A percentile compares a stretch with the other conserved stretches of the same genome.
These are phyloP conservation scores for Macrotis lagotis DNA, from an alignment of 2,113 vertebrate genomes.

Conservation along the genomic window DNA sequence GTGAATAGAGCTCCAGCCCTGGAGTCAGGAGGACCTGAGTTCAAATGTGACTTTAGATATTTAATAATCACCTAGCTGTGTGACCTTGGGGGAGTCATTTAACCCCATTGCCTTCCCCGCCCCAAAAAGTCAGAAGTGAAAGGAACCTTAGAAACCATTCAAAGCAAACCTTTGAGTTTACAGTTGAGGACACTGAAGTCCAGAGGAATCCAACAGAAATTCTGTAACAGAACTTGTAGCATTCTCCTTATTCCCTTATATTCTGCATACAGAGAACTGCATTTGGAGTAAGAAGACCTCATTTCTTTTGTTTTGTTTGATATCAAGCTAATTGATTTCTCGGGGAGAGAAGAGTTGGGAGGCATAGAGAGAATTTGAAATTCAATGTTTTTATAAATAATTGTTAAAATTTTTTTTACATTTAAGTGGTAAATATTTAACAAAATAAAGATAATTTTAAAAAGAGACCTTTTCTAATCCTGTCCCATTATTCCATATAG, in stretches of 20 bases:
- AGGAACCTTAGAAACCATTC: background rate
- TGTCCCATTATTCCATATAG: background rate
- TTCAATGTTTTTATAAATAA: background rate
- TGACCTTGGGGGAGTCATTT: too few species aligned
- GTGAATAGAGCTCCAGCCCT: too few species aligned
- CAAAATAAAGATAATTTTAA: background rate
- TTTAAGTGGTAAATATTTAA: background rate
- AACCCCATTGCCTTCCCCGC: too few species aligned
- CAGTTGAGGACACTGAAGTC: background rate
- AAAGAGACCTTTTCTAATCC: background rate
- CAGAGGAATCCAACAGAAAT: background rate
- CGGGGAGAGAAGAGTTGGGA: background rate
- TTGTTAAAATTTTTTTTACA: background rate
- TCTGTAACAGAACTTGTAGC: background rate
- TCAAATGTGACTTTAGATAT: too few species aligned
- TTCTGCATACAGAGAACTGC: background rate
- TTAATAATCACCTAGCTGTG: too few species aligned
- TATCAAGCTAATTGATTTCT: background rate
- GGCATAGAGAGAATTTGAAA: background rate
- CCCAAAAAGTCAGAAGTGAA: background rate
- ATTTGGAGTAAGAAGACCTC: background rate
- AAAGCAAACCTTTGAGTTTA: background rate
- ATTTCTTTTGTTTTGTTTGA: background rate
- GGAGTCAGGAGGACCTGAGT: too few species aligned
- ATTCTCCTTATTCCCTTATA: background rate